phyloP scores from a whole-genome alignment of 2,888 invertebrate species.

The Hydroisotoma schaefferi region DNA sequence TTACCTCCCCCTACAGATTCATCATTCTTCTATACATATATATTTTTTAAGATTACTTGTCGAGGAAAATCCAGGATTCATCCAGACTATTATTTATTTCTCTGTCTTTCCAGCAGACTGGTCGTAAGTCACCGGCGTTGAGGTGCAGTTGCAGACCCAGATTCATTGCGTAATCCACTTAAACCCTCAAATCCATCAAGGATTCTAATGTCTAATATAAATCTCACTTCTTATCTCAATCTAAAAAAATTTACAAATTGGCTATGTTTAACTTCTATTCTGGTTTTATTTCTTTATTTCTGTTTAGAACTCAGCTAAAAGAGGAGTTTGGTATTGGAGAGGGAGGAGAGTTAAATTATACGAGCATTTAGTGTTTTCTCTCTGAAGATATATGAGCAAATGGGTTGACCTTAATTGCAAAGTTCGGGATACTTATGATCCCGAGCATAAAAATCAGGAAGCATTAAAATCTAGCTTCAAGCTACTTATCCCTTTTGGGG shows the following conservation, averaged over 20 bases:
- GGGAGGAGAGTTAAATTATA: neutral
- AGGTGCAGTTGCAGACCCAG: neutral
- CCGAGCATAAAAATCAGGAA: slow-evolving; percentile 3
- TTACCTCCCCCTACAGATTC: slow-evolving; percentile 1
- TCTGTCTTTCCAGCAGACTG: slow-evolving; percentile 2
- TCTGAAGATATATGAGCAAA: neutral
- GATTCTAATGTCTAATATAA: slow-evolving; percentile 1
- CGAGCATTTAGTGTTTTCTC: too few species aligned
- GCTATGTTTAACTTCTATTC: neutral
- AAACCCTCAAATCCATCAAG: slow-evolving; percentile 9
- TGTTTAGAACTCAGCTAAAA: too few species aligned
- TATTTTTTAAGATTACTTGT: neutral
- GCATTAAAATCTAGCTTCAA: neutral
- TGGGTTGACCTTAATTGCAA: neutral
- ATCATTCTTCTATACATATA: neutral
- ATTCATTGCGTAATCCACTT: slow-evolving; percentile 13
- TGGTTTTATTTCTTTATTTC: too few species aligned
- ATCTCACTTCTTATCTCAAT: neutral
- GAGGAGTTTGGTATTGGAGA: neutral
- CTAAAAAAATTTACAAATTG: neutral
- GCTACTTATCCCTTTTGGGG: neutral
- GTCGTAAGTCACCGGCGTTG: slow-evolving; percentile 2
- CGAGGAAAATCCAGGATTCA: neutral
- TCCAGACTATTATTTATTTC: slow-evolving; percentile 7
- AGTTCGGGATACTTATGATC: too few species aligned